These are phyloP conservation scores for Diloba caeruleocephala DNA, from an alignment of 2,888 invertebrate genomes.

Conservation along the genomic window DNA sequence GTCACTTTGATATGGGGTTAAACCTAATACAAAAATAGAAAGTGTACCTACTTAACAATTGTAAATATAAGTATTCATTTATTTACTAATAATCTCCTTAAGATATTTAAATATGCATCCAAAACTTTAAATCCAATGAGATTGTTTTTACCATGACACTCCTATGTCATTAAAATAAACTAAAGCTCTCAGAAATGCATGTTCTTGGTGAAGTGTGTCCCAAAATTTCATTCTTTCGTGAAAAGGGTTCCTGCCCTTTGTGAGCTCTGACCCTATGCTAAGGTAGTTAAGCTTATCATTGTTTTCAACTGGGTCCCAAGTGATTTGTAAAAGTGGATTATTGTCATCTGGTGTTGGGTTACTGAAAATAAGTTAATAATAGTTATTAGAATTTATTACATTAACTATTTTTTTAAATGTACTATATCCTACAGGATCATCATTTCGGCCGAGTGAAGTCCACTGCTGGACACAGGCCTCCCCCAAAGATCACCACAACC, in stretches of 20 bases:
- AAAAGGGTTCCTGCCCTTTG: slow-evolving; percentile 81
- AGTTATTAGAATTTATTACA: not conserved
- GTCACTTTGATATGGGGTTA: too few species aligned
- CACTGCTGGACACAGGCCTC: too few species aligned
- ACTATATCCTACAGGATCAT: too few species aligned
- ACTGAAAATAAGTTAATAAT: slow-evolving; percentile 62
- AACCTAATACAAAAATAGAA: too few species aligned
- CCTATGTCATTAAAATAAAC: slow-evolving; percentile 79
- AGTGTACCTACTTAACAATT: slow-evolving; percentile 4
- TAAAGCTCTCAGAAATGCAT: slow-evolving; percentile 70
- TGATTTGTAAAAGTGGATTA: slow-evolving; percentile 77
- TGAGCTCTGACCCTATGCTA: slow-evolving; percentile 79
- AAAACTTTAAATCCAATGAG: slow-evolving; percentile 1
- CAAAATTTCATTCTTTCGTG: slow-evolving; percentile 82
- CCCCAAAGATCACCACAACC: too few species aligned
- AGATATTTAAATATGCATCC: not conserved
- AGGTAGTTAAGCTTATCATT: slow-evolving; percentile 77
- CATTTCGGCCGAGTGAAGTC: too few species aligned
- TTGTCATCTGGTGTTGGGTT: slow-evolving; percentile 81
- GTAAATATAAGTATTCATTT: slow-evolving; percentile 16
- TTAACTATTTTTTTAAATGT: too few species aligned
- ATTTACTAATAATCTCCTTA: slow-evolving; percentile 1
- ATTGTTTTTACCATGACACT: slow-evolving; percentile 62
- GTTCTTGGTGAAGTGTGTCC: slow-evolving; percentile 78
- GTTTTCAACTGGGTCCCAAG: slow-evolving; percentile 80